Evolutionary conservation across 2,797 vertebrate species (phyloP), one percentile per base, ranked within the genome.

Genomic region (Xyrichtys novacula): DNA sequence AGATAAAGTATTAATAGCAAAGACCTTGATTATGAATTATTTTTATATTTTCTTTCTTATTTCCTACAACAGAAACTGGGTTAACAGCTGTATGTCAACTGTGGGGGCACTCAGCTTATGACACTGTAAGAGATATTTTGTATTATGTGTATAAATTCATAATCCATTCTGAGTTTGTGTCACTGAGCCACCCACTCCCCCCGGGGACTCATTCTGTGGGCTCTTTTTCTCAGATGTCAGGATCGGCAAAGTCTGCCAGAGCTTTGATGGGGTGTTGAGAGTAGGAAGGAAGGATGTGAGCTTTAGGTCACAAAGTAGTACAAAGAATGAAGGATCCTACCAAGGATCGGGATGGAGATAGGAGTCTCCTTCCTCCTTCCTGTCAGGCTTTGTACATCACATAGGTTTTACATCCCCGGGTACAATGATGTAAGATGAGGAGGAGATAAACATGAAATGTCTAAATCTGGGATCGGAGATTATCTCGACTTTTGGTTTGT

Each of bases 201-300:
- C 70, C 8, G 8, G 75, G 78, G 83, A 87, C 72, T 38, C 32
- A 6, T 43, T 74, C 69, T 67, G 48, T 67, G 64, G 81, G 81
- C 71, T 76, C 74, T 67, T 77, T 71, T 65, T 65, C 71, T 85
- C 78, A 77, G 74, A 81, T 85, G 83, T 85, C 83, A 77, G 67
- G 60, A 61, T 56, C 76, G 66, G 71, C 44, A 70, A 81, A 83
- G 71, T 68, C 76, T 88, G 77, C 76, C 78, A 76, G 56, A 71
- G 81, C 85, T 91, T 86, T 90, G 85, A 90, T 82, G 87, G 81
- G 79, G 88, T 72, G 77, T 74, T 73, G 81, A 85, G 79, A 83
- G 74, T 75, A 78, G 74, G 66, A 69, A 81, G 54, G 46, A 56
- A 60, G 63, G 48, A 49, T 49, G 69, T 38, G 82, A 59, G 58